These are phyloP conservation scores for Antigone vipio DNA, from an alignment of 2,113 vertebrate genomes.

Conservation along the genomic window DNA sequence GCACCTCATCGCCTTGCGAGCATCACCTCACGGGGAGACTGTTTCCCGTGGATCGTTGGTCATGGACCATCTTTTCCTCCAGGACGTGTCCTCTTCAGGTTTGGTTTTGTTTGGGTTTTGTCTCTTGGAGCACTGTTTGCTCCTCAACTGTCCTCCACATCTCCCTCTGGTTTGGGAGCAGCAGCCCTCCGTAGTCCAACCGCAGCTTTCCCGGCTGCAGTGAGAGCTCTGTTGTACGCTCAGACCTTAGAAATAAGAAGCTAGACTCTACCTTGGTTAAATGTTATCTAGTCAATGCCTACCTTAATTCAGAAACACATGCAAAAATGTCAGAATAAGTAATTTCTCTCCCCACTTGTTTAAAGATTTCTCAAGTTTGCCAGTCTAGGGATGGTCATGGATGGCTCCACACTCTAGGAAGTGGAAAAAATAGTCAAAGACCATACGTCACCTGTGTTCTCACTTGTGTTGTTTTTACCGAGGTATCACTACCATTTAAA, in stretches of 20 bases:
- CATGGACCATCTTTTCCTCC: not conserved
- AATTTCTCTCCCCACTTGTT: not conserved
- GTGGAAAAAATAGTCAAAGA: not conserved
- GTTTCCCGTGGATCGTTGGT: not conserved
- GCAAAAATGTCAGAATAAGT: not conserved
- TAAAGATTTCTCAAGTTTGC: not conserved
- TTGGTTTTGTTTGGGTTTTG: not conserved
- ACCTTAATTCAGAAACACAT: not conserved
- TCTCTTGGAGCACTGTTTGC: not conserved
- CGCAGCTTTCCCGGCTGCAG: not conserved
- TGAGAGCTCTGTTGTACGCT: not conserved
- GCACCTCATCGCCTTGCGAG: fast-evolving
- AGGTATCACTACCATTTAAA: not conserved
- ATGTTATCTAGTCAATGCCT: not conserved
- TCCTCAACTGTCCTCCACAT: not conserved
- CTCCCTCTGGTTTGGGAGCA: not conserved
- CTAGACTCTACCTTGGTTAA: not conserved
- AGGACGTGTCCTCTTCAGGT: not conserved
- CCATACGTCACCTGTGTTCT: not conserved
- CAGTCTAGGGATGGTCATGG: not conserved
- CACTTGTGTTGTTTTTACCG: not conserved
- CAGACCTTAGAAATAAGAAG: not conserved
- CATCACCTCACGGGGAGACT: fast-evolving
- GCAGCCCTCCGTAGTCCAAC: not conserved
- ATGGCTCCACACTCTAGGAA: not conserved